Evolutionary conservation across 1,140 invertebrate species (phyloP).

Genomic region (Galendromus occidentalis): DNA sequence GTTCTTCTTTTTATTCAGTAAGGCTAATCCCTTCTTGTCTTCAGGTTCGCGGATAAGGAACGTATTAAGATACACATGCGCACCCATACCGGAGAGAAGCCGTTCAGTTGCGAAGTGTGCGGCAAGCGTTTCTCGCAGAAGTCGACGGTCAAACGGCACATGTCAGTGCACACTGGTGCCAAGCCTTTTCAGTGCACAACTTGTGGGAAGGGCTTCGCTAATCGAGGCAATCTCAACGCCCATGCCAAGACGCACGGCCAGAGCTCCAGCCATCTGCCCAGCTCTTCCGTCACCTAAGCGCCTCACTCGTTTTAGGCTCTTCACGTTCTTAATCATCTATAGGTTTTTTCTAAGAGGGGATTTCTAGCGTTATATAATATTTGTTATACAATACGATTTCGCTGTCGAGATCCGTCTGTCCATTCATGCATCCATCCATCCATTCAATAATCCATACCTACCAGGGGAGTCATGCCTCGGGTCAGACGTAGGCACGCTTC

Average conservation of each 20-base stretch:
- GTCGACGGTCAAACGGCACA: constrained; percentile 83
- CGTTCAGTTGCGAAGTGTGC: constrained; percentile 34
- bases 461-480: too few relatives aligned
- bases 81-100: constrained; percentile 56
- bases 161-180: constrained; percentile 83
- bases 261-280: not conserved
- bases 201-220: constrained; percentile 78
- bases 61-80: constrained; percentile 41
- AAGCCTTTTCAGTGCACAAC: constrained; percentile 74
- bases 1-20: too few relatives aligned
- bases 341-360: too few relatives aligned
- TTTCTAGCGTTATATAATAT: too few relatives aligned
- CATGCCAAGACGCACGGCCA: constrained; percentile 84
- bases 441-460: too few relatives aligned
- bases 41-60: constrained; percentile 22
- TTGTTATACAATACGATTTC: too few relatives aligned
- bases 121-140: constrained; percentile 42
- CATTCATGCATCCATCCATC: too few relatives aligned
- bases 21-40: not conserved
- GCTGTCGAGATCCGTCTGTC: too few relatives aligned
- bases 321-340: too few relatives aligned
- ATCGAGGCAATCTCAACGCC: constrained; percentile 91
- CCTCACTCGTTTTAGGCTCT: too few relatives aligned
- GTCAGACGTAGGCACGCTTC: too few relatives aligned
- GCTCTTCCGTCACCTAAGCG: not conserved